These are phyloP conservation scores for Spialia ferax DNA, from an alignment of 2,888 invertebrate genomes.

Conservation along the genomic window DNA sequence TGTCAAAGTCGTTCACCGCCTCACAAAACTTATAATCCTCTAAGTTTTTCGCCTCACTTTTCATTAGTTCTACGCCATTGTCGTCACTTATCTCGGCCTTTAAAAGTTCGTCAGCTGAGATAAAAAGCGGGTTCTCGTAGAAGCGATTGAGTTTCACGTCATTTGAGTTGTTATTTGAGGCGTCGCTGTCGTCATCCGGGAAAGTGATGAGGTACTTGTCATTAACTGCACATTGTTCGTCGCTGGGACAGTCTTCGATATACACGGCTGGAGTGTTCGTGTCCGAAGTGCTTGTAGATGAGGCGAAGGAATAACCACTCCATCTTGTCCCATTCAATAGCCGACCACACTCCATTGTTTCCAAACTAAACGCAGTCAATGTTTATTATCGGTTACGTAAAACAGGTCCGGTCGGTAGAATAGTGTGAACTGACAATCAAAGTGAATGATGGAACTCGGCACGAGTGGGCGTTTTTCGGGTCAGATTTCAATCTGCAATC, in stretches of 20 bases:
- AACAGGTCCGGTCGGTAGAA: constrained; percentile 29
- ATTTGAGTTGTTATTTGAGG: constrained; percentile 51
- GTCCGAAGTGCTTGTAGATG: constrained; percentile 46
- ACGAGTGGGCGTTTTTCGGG: constrained; percentile 70
- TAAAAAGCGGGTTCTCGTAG: constrained; percentile 71
- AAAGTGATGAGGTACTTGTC: constrained; percentile 72
- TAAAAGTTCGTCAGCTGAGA: constrained; percentile 69
- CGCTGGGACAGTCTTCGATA: constrained; percentile 58
- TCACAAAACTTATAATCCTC: constrained; percentile 79
- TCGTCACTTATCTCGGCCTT: constrained; percentile 69
- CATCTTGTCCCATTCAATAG: constrained; percentile 65
- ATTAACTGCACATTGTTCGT: constrained; percentile 56
- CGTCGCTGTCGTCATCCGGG: constrained; percentile 64
- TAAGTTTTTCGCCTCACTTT: constrained; percentile 72
- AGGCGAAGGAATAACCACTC: constrained; percentile 62
- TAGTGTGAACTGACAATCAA: constrained; percentile 48
- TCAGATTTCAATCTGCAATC: constrained; percentile 70
- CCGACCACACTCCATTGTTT: constrained; percentile 74
- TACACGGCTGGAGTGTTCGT: constrained; percentile 57
- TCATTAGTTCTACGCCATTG: constrained; percentile 71
- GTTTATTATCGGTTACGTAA: constrained; percentile 54
- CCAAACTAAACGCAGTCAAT: constrained; percentile 44
- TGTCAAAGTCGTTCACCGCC: constrained; percentile 80
- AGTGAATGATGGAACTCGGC: constrained; percentile 57
- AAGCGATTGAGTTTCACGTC: constrained; percentile 64